Conservation (phyloP, 1,140 invertebrate genomes). For the Bombus confusus region DNA sequence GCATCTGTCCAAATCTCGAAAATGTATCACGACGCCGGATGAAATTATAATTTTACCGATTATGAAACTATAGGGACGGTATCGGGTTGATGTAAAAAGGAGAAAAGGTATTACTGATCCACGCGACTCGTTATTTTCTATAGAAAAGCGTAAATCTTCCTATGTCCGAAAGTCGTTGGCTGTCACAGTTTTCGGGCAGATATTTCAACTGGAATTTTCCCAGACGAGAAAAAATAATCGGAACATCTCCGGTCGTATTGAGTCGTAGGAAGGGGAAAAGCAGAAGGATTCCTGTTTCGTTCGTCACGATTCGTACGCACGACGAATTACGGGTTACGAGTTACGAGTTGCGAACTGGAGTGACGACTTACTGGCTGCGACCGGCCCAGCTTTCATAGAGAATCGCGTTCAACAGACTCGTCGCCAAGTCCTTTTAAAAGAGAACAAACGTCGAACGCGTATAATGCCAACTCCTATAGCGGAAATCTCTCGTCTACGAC, state of each 20-base stretch:
- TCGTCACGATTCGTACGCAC: conserved; percentile 24
- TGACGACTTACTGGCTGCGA: conserved; percentile 23
- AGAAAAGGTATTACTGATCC: too few species aligned
- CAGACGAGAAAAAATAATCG: neutral
- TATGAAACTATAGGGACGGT: too few species aligned
- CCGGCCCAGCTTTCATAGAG: conserved; percentile 58
- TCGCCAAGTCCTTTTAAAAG: conserved; percentile 72
- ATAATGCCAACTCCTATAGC: conserved; percentile 62
- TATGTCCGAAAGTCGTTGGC: too few species aligned
- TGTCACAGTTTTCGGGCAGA: too few species aligned
- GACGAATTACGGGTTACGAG: conserved; percentile 26
- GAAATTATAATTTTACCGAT: too few species aligned
- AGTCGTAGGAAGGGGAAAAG: neutral
- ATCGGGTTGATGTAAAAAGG: rapidly evolving
- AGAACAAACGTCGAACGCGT: conserved; percentile 61
- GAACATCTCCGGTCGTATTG: neutral
- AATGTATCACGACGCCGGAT: too few species aligned
- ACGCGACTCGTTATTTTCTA: too few species aligned
- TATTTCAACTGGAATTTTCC: too few species aligned
- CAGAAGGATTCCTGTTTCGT: neutral
- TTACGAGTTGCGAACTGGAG: conserved; percentile 9
- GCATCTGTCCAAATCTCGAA: too few species aligned
- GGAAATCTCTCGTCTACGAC: conserved; percentile 24
- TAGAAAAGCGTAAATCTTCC: too few species aligned
- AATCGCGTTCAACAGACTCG: conserved; percentile 58